Evolutionary conservation across 2,113 vertebrate species (phyloP).

Genomic region (Pogonocichla stellata): DNA sequence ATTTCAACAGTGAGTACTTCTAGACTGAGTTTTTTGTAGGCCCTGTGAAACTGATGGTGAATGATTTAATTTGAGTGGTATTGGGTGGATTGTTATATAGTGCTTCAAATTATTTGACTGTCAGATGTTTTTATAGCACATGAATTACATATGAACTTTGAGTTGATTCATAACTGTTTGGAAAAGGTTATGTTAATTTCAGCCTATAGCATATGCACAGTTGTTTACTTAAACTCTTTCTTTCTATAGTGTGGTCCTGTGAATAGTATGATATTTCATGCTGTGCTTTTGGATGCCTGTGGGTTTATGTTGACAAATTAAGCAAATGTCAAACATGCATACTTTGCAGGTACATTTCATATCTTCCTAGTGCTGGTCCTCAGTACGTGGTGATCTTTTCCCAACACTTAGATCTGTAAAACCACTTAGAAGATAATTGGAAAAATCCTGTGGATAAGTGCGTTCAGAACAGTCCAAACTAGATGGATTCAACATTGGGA

Average conservation of each 20-base stretch:
- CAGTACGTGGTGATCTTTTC: not conserved
- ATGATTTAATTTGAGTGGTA: not conserved
- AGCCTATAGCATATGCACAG: not conserved
- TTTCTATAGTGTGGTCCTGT: not conserved
- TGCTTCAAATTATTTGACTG: not conserved
- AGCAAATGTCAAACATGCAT: not conserved
- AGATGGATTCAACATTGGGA: not conserved
- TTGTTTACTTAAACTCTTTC: not conserved
- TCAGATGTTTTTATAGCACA: not conserved
- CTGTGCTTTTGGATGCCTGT: not conserved
- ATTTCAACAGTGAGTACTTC: not conserved
- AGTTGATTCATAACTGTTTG: not conserved
- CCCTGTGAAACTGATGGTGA: not conserved
- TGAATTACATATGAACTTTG: not conserved
- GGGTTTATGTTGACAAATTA: not conserved
- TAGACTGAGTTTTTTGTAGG: not conserved
- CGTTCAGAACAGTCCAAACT: not conserved
- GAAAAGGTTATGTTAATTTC: not conserved
- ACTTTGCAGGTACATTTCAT: not conserved
- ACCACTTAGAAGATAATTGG: not conserved
- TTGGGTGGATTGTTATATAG: not conserved
- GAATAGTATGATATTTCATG: not conserved
- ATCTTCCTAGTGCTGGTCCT: not conserved
- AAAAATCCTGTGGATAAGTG: not conserved
- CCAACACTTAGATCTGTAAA: not conserved